Evolutionary conservation across 2,888 invertebrate genomes (phyloP), one percentile per base, ranked within the genome.

Genomic region (Sesamia inferens): DNA sequence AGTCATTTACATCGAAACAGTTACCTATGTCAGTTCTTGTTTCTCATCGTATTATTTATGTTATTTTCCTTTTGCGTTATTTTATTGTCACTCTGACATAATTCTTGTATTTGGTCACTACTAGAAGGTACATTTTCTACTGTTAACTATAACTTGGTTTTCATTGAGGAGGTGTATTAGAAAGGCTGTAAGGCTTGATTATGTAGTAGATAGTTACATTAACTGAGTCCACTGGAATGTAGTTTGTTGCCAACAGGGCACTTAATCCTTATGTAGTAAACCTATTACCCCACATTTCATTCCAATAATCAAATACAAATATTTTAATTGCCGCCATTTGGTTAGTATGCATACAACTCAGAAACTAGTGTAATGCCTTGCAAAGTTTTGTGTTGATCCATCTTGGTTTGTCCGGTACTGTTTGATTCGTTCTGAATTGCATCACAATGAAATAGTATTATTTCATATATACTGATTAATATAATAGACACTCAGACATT

Each of bases 1-100:
- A 92, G 95, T 90, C 64, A 73, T 74, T 77, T 65, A 59, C 22
- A 31, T 47, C 19, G 42, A 68, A 61, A 57, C 69, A 71, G 64
- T 58, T 67, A 51, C n/a, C 51, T 10, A 67, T 69, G 55, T 83
- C 59, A 76, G 51, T 68, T 42, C 8, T n/a, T 39, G 48, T 61
- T 65, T 58, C 51, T 48, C 55, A 31, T 55, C 42, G 22, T 42
- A 68, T 71, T 76, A 68, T 67, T 57, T 57, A 44, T 70, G 47
- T 81, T 81, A 71, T 82, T 81, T 81, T 81, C 81, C 83, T 81
- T 69, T 44, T 42, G 31, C 31, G n/a, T 44, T 57, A 39, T 16
- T 59, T 62, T 58, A 71, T 44, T 71, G 22, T 47, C 2, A 7
- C 13, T 62, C 11, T 16, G 16, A n/a, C 7, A 55, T 22, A 48